A percentile compares a stretch with the other conserved stretches of the same genome.
Evolutionary conservation across 64 coral and sea anemone genomes (phyloP).

Genomic region (Pocillopora damicornis): DNA sequence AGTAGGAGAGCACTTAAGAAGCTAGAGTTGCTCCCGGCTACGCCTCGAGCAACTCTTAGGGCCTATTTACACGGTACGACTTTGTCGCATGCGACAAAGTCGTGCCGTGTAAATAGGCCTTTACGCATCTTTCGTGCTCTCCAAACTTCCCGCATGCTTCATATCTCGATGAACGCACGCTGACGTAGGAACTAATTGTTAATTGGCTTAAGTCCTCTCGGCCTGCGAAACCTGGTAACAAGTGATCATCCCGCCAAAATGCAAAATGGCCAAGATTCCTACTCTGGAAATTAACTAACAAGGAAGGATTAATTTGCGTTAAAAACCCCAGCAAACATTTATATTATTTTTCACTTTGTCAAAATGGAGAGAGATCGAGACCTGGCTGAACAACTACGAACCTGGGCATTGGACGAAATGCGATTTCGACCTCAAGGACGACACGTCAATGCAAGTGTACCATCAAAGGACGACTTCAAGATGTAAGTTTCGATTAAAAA

Average conservation of each 20-base stretch:
- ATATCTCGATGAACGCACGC: too few species aligned
- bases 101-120: too few species aligned
- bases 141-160: too few species aligned
- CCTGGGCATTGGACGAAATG: conserved; percentile 76
- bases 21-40: too few species aligned
- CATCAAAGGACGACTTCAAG: conserved; percentile 56
- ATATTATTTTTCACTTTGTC: background rate
- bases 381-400: conserved; percentile 16
- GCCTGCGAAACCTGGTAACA: background rate
- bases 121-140: too few species aligned
- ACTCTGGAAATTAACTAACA: background rate
- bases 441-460: conserved; percentile 40
- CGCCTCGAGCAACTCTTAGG: too few species aligned
- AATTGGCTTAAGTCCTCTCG: background rate
- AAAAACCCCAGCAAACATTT: too few species aligned
- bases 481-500: conserved; percentile 38
- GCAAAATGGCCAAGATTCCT: background rate
- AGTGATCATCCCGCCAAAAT: background rate
- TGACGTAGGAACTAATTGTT: too few species aligned
- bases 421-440: conserved; percentile 66
- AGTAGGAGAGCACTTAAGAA: too few species aligned
- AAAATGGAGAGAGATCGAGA: background rate
- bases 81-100: too few species aligned
- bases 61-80: too few species aligned
- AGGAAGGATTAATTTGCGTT: too few species aligned